These are phyloP conservation scores for Passer montanus DNA, from an alignment of 2,113 vertebrate species.

Conservation along the genomic window DNA sequence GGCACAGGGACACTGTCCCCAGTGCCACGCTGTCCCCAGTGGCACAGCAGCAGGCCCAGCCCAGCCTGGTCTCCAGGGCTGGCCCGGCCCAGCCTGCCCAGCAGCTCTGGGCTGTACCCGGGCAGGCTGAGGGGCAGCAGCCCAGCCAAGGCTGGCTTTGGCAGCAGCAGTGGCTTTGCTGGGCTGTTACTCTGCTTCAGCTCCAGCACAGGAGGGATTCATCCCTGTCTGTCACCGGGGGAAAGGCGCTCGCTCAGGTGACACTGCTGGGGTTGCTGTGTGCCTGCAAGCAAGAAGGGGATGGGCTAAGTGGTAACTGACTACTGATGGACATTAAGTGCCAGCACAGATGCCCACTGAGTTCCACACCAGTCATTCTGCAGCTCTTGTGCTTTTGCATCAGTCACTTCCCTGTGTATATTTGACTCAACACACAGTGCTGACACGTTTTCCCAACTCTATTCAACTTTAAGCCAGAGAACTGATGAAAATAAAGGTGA, in stretches of 20 bases:
- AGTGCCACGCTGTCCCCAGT: too few relatives aligned
- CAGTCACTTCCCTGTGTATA: neutral
- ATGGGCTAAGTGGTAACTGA: neutral
- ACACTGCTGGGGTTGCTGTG: neutral
- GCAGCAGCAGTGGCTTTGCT: neutral
- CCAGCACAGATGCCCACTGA: neutral
- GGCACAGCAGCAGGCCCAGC: neutral
- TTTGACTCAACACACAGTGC: neutral
- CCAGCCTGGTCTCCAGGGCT: accelerated
- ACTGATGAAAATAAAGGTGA: neutral
- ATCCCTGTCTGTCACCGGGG: neutral
- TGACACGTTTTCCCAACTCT: neutral
- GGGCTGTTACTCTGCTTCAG: neutral
- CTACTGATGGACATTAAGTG: neutral
- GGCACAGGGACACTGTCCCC: too few relatives aligned
- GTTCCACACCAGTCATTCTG: neutral
- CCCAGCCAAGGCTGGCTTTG: neutral
- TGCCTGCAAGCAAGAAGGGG: neutral
- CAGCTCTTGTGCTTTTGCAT: neutral
- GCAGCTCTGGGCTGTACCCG: neutral
- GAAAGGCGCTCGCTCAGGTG: neutral
- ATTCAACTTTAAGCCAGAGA: neutral
- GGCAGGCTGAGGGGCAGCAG: neutral
- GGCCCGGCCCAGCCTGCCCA: neutral
- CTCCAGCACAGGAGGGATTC: neutral